Evolutionary conservation across 2,888 invertebrate species (phyloP).

Genomic region (Heliconius aoede): DNA sequence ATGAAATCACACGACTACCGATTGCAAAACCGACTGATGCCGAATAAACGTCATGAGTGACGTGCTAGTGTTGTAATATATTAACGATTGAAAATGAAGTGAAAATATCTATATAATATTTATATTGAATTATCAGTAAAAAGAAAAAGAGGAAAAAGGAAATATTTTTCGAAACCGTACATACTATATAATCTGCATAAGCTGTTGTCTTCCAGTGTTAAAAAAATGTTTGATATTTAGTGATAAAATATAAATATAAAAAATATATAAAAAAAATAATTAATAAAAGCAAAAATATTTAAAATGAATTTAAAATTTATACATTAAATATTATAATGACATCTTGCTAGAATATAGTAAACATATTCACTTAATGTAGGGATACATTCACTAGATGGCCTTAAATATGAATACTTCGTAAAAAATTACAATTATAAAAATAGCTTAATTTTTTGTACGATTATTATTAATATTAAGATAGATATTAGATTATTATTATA

Average conservation of each 20-base stretch:
- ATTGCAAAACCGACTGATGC: neutral
- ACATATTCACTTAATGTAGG: neutral
- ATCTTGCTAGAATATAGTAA: neutral
- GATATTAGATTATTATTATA: too few relatives aligned
- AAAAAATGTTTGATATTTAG: too few relatives aligned
- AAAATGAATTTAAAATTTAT: too few relatives aligned
- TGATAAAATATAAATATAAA: too few relatives aligned
- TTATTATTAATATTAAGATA: too few relatives aligned
- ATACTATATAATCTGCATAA: too few relatives aligned
- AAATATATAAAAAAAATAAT: neutral
- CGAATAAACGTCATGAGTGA: slow-evolving; percentile 19
- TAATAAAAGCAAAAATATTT: too few relatives aligned
- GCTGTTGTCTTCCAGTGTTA: too few relatives aligned
- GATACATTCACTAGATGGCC: slow-evolving; percentile 4
- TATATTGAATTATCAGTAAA: neutral
- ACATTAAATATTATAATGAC: neutral
- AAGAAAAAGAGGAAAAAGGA: neutral
- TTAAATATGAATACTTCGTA: neutral
- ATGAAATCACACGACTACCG: slow-evolving; percentile 21
- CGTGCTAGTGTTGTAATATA: neutral
- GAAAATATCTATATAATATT: neutral
- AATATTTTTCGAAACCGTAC: too few relatives aligned
- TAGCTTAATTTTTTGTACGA: too few relatives aligned
- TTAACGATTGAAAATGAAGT: neutral
- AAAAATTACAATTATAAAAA: too few relatives aligned